These are phyloP conservation scores for Porites cylindrica DNA, from an alignment of 92 coral and sea anemone species.

Conservation along the genomic window DNA sequence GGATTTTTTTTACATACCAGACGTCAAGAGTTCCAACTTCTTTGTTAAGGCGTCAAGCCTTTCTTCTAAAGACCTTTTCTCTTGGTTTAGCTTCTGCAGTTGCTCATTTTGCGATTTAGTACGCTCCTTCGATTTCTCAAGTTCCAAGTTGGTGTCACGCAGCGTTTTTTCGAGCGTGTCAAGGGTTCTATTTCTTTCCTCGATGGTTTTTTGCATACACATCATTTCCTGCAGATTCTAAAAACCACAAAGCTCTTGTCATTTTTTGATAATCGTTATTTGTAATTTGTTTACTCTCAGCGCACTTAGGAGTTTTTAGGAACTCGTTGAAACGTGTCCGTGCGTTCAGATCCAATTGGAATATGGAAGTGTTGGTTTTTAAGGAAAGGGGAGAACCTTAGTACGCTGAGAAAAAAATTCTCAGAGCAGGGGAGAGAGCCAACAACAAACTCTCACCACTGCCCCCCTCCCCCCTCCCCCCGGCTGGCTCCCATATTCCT, in stretches of 20 bases:
- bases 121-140: conserved; percentile 1
- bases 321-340: too few species aligned
- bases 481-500: too few species aligned
- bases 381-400: too few species aligned
- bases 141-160: conserved; percentile 30
- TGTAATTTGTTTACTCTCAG: too few species aligned
- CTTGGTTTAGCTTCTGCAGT: background rate
- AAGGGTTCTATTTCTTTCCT: conserved; percentile 59
- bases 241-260: background rate
- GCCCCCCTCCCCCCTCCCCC: too few species aligned
- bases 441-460: too few species aligned
- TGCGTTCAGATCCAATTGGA: too few species aligned
- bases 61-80: conserved; percentile 49
- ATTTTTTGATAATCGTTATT: too few species aligned
- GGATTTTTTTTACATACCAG: conserved; percentile 10
- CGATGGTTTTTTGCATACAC: conserved; percentile 64
- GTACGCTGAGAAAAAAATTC: too few species aligned
- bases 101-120: background rate
- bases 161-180: conserved; percentile 61
- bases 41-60: conserved; percentile 54
- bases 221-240: conserved; percentile 66
- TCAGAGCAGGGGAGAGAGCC: too few species aligned
- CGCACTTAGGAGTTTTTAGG: too few species aligned
- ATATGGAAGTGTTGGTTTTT: too few species aligned
- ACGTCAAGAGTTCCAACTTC: conserved; percentile 29